phyloP scores from a whole-genome alignment of 1,140 invertebrate genomes.

The Subanguina moxae region DNA sequence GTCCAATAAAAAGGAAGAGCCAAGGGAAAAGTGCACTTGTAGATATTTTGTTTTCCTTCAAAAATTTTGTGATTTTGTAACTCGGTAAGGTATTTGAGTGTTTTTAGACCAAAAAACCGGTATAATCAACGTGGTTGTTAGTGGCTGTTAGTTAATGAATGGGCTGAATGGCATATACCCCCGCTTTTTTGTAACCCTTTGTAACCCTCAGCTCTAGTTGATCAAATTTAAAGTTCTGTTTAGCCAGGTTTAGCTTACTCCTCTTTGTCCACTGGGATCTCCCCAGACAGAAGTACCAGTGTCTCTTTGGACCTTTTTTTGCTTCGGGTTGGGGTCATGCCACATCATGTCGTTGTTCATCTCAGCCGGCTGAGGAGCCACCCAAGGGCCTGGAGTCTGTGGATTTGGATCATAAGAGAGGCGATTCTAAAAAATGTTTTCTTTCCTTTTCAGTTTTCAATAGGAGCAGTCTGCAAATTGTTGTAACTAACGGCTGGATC shows the following conservation, averaged over 20 bases:
- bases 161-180: too few relatives aligned
- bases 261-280: constrained; percentile 25
- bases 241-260: not conserved
- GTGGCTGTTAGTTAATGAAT: too few relatives aligned
- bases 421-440: not conserved
- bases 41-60: too few relatives aligned
- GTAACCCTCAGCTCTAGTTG: too few relatives aligned
- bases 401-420: constrained; percentile 29
- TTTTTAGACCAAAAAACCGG: too few relatives aligned
- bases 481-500: not conserved
- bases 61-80: too few relatives aligned
- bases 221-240: not conserved
- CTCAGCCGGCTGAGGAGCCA: constrained; percentile 23
- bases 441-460: too few relatives aligned
- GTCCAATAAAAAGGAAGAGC: too few relatives aligned
- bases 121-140: too few relatives aligned
- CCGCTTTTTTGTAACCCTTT: too few relatives aligned
- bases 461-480: not conserved
- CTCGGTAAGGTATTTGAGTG: too few relatives aligned
- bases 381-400: constrained; percentile 33
- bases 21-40: too few relatives aligned
- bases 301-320: constrained; percentile 40
- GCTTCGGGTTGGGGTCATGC: constrained; percentile 46
- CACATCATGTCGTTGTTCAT: constrained; percentile 41
- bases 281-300: constrained; percentile 43